phyloP scores from a whole-genome alignment of 2,113 vertebrate species.

The Mastomys coucha region DNA sequence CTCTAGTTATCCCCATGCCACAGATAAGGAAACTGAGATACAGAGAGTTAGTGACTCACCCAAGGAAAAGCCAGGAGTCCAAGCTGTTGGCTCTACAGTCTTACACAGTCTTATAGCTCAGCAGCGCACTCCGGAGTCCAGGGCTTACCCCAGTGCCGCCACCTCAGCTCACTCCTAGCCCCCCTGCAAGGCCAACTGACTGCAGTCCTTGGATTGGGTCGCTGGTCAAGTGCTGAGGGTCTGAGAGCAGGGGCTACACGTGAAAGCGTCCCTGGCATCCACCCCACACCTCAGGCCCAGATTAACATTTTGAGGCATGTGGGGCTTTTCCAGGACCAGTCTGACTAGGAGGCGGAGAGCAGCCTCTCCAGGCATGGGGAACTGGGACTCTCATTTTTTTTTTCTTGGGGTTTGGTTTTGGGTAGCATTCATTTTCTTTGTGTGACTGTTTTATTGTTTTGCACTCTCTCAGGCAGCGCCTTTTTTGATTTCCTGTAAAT shows the following conservation, averaged over 20 bases:
- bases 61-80: not conserved
- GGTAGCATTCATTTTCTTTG: constrained; percentile 71
- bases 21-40: not conserved
- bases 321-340: not conserved
- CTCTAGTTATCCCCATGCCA: not conserved
- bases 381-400: not conserved
- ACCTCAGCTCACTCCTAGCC: not conserved
- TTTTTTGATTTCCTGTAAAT: constrained; percentile 81
- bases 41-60: not conserved
- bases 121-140: not conserved
- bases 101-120: not conserved
- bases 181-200: not conserved
- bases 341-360: not conserved
- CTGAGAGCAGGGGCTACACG: not conserved
- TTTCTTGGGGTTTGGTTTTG: not conserved
- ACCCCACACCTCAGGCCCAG: rapidly evolving
- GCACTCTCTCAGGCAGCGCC: constrained; percentile 68
- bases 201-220: not conserved
- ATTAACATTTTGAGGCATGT: not conserved
- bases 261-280: not conserved
- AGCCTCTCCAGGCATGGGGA: not conserved
- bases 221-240: not conserved
- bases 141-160: not conserved
- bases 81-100: not conserved
- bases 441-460: constrained; percentile 79